A percentile compares a stretch with the other conserved stretches of the same genome.
Conservation (phyloP, 1,140 invertebrate species). For the Proales similis region DNA sequence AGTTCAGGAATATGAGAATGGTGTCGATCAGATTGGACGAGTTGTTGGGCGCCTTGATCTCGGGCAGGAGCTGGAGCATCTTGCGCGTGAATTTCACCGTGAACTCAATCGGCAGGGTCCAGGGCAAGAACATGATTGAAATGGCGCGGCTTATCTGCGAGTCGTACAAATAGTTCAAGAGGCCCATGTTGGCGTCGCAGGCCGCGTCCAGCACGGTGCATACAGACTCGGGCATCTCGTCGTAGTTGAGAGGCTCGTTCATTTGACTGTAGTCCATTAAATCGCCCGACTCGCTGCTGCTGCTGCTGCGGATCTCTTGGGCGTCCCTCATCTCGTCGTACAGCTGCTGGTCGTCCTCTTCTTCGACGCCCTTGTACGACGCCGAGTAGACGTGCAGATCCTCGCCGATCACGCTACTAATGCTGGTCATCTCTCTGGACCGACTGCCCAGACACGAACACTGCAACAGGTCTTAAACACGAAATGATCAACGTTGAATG, state of each 20-base stretch:
- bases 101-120: slow-evolving; percentile 32
- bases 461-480: slow-evolving; percentile 11
- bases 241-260: slow-evolving; percentile 19
- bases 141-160: slow-evolving; percentile 35
- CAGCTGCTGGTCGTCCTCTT: background rate
- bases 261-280: slow-evolving; percentile 8
- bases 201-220: slow-evolving; percentile 9
- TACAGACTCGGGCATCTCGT: slow-evolving; percentile 17
- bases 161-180: slow-evolving; percentile 24
- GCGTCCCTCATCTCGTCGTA: no score
- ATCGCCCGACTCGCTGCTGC: slow-evolving; percentile 17
- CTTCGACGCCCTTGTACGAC: background rate
- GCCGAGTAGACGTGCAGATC: slow-evolving; percentile 34
- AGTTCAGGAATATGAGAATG: slow-evolving; percentile 11
- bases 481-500: background rate
- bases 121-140: slow-evolving; percentile 24
- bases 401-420: slow-evolving; percentile 30
- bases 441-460: slow-evolving; percentile 16
- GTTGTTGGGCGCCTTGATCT: slow-evolving; percentile 19
- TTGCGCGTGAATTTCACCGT: slow-evolving; percentile 24
- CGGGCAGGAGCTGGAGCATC: slow-evolving; percentile 4
- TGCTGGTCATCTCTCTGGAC: slow-evolving; percentile 21
- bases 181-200: slow-evolving; percentile 26
- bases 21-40: slow-evolving; percentile 19
- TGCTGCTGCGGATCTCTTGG: no score